These are phyloP conservation scores for Temnothorax longispinosus DNA, from an alignment of 1,140 invertebrate species.

Conservation along the genomic window DNA sequence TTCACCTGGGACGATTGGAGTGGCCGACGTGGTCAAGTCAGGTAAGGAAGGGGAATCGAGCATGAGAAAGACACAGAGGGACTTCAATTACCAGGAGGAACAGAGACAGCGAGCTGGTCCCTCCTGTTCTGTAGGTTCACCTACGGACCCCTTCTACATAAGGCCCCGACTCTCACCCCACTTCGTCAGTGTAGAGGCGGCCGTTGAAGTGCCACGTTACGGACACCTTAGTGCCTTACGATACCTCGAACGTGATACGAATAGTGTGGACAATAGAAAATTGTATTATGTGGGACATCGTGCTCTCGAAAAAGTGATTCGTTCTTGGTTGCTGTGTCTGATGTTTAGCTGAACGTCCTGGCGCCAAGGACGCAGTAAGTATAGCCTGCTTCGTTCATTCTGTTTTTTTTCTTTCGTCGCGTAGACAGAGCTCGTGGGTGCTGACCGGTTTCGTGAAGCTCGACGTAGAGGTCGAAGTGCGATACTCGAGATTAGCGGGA, in stretches of 20 bases:
- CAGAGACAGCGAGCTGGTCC: conserved; percentile 60
- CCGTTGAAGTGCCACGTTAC: conserved; percentile 71
- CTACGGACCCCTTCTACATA: conserved; percentile 82
- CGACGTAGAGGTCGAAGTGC: conserved; percentile 12
- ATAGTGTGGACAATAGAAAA: conserved; percentile 30
- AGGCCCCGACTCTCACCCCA: conserved; percentile 79
- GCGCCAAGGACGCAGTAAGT: conserved; percentile 66
- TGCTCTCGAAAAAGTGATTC: conserved; percentile 59
- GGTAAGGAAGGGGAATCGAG: conserved; percentile 64
- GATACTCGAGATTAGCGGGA: neutral
- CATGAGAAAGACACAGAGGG: conserved; percentile 30
- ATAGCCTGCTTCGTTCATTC: conserved; percentile 16
- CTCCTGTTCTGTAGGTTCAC: conserved; percentile 71
- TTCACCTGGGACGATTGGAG: conserved; percentile 75
- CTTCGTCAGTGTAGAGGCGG: conserved; percentile 80
- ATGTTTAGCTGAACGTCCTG: conserved; percentile 59
- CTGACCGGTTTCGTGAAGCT: conserved; percentile 41
- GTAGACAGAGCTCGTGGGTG: conserved; percentile 2
- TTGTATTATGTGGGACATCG: conserved; percentile 61
- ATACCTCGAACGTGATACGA: conserved; percentile 8
- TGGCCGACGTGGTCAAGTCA: conserved; percentile 72
- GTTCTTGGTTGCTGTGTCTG: conserved; percentile 38
- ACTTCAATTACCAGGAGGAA: neutral
- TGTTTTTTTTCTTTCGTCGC: neutral
- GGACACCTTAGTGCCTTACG: conserved; percentile 56